A percentile compares a stretch with the other conserved stretches of the same genome.
Evolutionary conservation across 2,888 invertebrate genomes (phyloP).

Genomic region (Apantesis nais): DNA sequence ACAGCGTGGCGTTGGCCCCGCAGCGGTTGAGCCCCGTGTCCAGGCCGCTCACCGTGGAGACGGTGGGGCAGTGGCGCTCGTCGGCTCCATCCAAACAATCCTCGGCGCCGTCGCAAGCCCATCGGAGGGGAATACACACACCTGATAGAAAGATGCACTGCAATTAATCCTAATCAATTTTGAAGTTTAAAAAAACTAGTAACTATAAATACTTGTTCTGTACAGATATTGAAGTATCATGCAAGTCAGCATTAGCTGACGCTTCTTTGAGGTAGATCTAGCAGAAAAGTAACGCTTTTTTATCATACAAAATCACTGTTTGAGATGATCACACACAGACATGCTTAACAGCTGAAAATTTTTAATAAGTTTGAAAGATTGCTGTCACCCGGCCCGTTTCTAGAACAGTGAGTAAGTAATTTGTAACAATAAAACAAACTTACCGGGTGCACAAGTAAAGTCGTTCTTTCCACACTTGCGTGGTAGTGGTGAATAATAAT

Average conservation of each 20-base stretch:
- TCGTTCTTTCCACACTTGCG: conserved; percentile 72
- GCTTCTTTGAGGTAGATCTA: not conserved
- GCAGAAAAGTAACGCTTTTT: not conserved
- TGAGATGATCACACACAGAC: too few relatives aligned
- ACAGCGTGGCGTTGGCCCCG: conserved; percentile 40
- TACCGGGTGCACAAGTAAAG: conserved; percentile 79
- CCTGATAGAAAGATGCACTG: conserved; percentile 66
- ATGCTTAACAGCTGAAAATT: too few relatives aligned
- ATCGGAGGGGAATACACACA: conserved; percentile 90
- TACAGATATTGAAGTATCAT: not conserved
- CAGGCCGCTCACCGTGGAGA: conserved; percentile 20
- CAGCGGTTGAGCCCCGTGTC: conserved; percentile 29
- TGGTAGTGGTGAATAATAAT: conserved; percentile 45
- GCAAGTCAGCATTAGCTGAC: not conserved
- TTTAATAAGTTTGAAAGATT: too few relatives aligned
- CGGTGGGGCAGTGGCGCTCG: conserved; percentile 80
- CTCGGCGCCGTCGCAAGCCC: conserved; percentile 92
- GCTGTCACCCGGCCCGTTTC: not conserved
- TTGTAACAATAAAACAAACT: conserved; percentile 24
- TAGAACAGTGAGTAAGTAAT: not conserved
- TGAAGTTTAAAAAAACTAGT: not conserved
- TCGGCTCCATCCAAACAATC: conserved; percentile 94
- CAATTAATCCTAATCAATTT: not conserved
- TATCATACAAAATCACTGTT: not conserved
- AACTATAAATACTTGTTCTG: not conserved